A percentile compares a stretch with the other conserved stretches of the same genome.
These are phyloP conservation scores for Heteromurus nitidus DNA, from an alignment of 2,888 invertebrate species.

Conservation along the genomic window DNA sequence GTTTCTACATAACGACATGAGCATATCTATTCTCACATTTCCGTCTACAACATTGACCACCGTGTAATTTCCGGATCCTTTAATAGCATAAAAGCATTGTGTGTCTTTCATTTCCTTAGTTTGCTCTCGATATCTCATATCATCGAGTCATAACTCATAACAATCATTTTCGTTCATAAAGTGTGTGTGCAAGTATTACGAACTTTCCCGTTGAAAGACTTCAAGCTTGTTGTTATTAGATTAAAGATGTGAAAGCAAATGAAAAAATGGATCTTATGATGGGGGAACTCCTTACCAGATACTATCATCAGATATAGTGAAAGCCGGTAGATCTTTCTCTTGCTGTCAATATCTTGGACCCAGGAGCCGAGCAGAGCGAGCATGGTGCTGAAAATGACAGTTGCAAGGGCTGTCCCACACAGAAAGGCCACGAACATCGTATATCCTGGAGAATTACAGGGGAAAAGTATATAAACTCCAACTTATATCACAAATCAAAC, in stretches of 20 bases:
- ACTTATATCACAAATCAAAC: conserved; percentile 1
- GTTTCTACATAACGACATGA: not conserved
- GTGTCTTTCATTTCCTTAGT: conserved; percentile 51
- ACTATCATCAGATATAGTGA: conserved; percentile 65
- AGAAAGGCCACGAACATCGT: conserved; percentile 68
- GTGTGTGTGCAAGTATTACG: conserved; percentile 3
- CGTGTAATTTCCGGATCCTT: conserved; percentile 54
- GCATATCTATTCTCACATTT: not conserved
- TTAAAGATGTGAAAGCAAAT: conserved; percentile 25
- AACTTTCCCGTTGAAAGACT: conserved; percentile 33
- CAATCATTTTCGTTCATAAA: conserved; percentile 42
- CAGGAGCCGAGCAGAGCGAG: conserved; percentile 67
- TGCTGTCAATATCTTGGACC: conserved; percentile 70
- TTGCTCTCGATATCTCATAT: conserved; percentile 10
- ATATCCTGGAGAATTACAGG: conserved; percentile 53
- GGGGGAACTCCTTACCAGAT: conserved; percentile 61
- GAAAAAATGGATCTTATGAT: no score
- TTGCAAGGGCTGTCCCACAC: conserved; percentile 58
- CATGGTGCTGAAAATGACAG: conserved; percentile 63
- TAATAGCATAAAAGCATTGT: conserved; percentile 51
- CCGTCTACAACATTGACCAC: not conserved
- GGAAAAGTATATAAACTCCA: conserved; percentile 29
- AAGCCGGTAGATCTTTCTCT: conserved; percentile 68
- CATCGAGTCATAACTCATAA: conserved; percentile 29
- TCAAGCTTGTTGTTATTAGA: conserved; percentile 50